Evolutionary conservation across 2,888 invertebrate species (phyloP).

Genomic region (Hydrotaea cyrtoneurina): DNA sequence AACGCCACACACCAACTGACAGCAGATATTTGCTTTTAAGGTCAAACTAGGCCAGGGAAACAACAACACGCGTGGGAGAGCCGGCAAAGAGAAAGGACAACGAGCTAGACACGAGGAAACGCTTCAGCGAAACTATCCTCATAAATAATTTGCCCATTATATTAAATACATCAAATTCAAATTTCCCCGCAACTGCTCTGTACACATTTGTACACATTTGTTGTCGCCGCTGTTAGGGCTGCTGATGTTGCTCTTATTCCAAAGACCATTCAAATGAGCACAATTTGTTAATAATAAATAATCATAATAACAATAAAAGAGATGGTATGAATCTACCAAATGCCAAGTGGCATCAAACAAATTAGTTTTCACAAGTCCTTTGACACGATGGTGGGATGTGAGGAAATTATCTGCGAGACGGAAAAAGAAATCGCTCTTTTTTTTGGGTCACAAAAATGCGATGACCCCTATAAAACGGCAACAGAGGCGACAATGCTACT

Average conservation of each 20-base stretch:
- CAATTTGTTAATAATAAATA: not conserved
- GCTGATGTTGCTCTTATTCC: not conserved
- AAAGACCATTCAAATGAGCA: not conserved
- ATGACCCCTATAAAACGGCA: no score
- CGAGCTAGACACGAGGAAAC: no score
- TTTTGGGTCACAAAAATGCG: not conserved
- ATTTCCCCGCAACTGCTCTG: not conserved
- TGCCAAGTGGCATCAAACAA: not conserved
- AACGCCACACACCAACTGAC: not conserved
- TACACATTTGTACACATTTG: not conserved
- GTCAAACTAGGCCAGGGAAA: slow-evolving; percentile 8
- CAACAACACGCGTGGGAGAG: not conserved
- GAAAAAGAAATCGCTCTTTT: not conserved
- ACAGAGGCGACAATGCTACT: no score
- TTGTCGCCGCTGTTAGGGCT: not conserved
- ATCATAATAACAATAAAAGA: not conserved
- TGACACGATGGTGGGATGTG: not conserved
- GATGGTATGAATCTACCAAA: not conserved
- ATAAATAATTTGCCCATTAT: not conserved
- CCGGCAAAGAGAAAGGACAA: no score
- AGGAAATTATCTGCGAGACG: not conserved
- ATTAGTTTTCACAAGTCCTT: not conserved
- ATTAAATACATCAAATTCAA: slow-evolving; percentile 3
- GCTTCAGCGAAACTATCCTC: no score
- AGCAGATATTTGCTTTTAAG: not conserved